Conservation (phyloP, 2,797 vertebrate species). For the Pseudomugil gertrudae region DNA sequence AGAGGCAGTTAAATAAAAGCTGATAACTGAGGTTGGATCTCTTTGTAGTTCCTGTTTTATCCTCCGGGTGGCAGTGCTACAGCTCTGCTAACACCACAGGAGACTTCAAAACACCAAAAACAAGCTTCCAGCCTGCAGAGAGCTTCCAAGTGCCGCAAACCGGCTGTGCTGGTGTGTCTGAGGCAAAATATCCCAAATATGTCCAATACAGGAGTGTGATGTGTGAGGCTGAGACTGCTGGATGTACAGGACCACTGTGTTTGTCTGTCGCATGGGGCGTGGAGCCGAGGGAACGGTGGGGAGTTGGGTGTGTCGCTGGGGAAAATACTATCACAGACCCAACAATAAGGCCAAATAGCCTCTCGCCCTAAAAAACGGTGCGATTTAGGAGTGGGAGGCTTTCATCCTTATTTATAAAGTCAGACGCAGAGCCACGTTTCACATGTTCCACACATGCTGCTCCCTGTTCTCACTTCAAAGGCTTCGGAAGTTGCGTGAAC, state of each 20-base stretch:
- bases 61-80: constrained; percentile 47
- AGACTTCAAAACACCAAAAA: constrained; percentile 21
- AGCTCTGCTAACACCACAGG: constrained; percentile 3
- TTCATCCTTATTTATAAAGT: constrained; percentile 30
- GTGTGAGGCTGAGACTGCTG: constrained; percentile 4
- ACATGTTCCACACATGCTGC: constrained; percentile 23
- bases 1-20: not conserved
- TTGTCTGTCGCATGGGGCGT: constrained; percentile 23
- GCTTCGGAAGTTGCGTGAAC: not conserved
- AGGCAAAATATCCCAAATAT: constrained; percentile 41
- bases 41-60: not conserved
- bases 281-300: constrained; percentile 2
- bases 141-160: constrained; percentile 27
- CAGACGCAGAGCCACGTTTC: constrained; percentile 13
- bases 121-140: constrained; percentile 11
- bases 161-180: constrained; percentile 38
- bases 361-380: constrained; percentile 17
- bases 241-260: constrained; percentile 11
- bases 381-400: constrained; percentile 28
- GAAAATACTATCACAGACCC: constrained; percentile 20
- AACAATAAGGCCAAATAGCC: constrained; percentile 25
- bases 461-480: constrained; percentile 5
- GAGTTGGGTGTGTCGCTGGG: constrained; percentile 33
- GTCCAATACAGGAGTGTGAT: constrained; percentile 13
- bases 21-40: not conserved